phyloP scores from a whole-genome alignment of 2,888 invertebrate genomes.

The Cheilosia vernalis region DNA sequence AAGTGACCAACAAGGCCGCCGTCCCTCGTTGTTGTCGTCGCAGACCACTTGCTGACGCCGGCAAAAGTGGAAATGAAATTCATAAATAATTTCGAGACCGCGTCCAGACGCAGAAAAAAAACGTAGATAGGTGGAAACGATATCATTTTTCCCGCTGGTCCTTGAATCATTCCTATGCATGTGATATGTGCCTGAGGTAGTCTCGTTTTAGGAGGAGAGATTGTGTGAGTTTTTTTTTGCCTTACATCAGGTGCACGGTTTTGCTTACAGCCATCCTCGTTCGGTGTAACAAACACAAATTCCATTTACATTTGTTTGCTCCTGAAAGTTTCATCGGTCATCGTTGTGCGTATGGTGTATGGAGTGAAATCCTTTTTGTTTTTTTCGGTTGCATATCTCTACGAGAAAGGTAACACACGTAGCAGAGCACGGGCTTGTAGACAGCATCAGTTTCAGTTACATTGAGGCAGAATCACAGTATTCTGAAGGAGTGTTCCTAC shows the following conservation, averaged over 20 bases:
- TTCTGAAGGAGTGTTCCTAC: not conserved
- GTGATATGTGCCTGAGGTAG: slow-evolving; percentile 61
- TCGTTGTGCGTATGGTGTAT: slow-evolving; percentile 47
- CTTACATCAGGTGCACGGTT: slow-evolving; percentile 43
- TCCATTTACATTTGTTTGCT: slow-evolving; percentile 72
- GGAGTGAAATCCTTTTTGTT: slow-evolving; percentile 43
- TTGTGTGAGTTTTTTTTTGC: slow-evolving; percentile 19
- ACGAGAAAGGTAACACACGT: slow-evolving; percentile 47
- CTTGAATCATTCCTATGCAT: slow-evolving; percentile 54
- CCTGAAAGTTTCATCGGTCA: slow-evolving; percentile 71
- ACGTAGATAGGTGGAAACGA: slow-evolving; percentile 70
- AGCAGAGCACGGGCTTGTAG: slow-evolving; percentile 3
- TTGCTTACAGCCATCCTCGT: slow-evolving; percentile 37
- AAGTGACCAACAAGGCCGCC: slow-evolving; percentile 47
- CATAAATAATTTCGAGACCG: slow-evolving; percentile 71
- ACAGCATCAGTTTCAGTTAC: slow-evolving; percentile 63
- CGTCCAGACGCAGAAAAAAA: slow-evolving; percentile 66
- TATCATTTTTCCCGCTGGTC: slow-evolving; percentile 48
- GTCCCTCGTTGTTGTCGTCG: slow-evolving; percentile 40
- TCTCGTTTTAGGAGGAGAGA: slow-evolving; percentile 48
- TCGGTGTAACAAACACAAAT: slow-evolving; percentile 63
- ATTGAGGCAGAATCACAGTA: slow-evolving; percentile 41
- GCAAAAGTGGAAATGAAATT: slow-evolving; percentile 70
- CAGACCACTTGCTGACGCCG: slow-evolving; percentile 61
- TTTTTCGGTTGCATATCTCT: slow-evolving; percentile 28